A percentile compares a stretch with the other conserved stretches of the same genome.
Evolutionary conservation across 2,888 invertebrate species (phyloP).

Genomic region (Seira sanloemensis): DNA sequence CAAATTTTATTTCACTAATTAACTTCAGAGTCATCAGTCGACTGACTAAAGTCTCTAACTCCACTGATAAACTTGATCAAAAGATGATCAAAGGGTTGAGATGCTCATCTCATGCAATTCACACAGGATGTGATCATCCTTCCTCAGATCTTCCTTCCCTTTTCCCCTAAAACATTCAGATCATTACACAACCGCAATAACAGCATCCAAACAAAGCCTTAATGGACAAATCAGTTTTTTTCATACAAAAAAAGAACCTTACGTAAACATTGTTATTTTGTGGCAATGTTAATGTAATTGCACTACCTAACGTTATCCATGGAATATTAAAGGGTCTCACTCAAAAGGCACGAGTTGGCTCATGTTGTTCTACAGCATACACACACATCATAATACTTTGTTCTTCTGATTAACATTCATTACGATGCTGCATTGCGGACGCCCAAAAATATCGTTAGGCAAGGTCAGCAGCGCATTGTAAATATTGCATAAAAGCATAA

Average conservation of each 20-base stretch:
- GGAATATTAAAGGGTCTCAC: conserved; percentile 5
- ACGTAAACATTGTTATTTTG: neutral
- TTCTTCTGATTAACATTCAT: neutral
- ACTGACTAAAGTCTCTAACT: neutral
- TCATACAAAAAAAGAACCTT: neutral
- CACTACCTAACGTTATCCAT: conserved; percentile 20
- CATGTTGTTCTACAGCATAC: too few species aligned
- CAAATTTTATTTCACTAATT: neutral
- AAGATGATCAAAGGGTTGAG: neutral
- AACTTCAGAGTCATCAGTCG: too few species aligned
- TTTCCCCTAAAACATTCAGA: too few species aligned
- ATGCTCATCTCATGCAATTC: neutral
- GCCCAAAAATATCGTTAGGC: neutral
- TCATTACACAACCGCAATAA: too few species aligned
- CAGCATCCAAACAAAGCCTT: too few species aligned
- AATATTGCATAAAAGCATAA: neutral
- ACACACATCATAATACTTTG: too few species aligned
- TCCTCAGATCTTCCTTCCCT: conserved; percentile 31
- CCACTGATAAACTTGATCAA: neutral
- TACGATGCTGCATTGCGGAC: neutral
- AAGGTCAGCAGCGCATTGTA: neutral
- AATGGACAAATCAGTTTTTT: neutral
- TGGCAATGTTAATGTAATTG: neutral
- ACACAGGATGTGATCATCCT: conserved; percentile 33
- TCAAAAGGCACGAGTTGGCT: too few species aligned